Conservation (phyloP, 2,797 vertebrate species). For the Phalanger gymnotis region DNA sequence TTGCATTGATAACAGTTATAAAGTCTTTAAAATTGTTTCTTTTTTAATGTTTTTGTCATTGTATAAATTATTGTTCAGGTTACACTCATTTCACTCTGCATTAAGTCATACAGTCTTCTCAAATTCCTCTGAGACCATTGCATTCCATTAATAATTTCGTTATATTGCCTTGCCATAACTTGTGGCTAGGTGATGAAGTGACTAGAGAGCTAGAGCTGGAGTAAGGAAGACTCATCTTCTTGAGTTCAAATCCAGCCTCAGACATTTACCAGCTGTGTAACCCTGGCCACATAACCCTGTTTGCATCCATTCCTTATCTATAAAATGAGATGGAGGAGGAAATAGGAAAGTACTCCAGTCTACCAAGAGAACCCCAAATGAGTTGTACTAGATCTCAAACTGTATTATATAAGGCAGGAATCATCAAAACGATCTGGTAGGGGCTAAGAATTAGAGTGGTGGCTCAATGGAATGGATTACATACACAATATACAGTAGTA, state of each 20-base stretch:
- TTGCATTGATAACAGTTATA: neutral
- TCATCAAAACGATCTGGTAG: neutral
- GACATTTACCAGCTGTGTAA: neutral
- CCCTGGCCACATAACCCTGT: neutral
- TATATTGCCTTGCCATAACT: neutral
- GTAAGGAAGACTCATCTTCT: neutral
- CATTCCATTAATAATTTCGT: neutral
- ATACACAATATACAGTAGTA: neutral
- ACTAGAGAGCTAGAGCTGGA: neutral
- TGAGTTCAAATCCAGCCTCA: neutral
- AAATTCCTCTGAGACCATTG: neutral
- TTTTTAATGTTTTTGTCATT: neutral
- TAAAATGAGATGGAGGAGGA: neutral
- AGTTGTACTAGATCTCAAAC: neutral
- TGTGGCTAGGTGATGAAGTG: neutral
- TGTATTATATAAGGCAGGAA: neutral
- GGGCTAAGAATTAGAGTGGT: neutral
- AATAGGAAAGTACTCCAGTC: neutral
- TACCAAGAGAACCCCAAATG: neutral
- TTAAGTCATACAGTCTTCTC: neutral
- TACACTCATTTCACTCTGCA: neutral
- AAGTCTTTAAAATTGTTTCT: neutral
- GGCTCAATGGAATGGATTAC: neutral
- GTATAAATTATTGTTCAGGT: neutral
- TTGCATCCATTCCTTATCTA: neutral